Evolutionary conservation across 2,113 vertebrate species (phyloP), one percentile per base, ranked within the genome.

Genomic region (Nipponia nippon): DNA sequence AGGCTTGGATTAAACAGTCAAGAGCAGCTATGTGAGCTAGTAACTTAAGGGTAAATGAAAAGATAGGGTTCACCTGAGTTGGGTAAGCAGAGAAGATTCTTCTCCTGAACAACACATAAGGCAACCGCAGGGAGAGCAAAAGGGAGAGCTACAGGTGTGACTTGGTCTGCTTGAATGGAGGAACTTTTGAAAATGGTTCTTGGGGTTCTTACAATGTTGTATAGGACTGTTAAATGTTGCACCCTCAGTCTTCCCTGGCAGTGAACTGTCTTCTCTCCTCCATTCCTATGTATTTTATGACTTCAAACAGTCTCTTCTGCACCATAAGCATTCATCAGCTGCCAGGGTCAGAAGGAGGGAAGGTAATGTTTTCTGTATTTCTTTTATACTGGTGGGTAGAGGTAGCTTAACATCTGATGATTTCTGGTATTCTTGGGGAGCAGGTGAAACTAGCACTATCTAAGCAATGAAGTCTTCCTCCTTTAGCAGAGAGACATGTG

Each of bases 361-460:
- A 81, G 46, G 56, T 66, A 83, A 69, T 32, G 5, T 53, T 88
- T 90, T 94, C 49, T 80, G 17, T 42, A 11, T 83, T 80, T 85
- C 53, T 83, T 88, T 76, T 9, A 2, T 78, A 55, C 62, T 95
- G 46, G 23, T 90, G 59, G 26, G 22, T 78, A 53, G 87, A 80
- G 59, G 34, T 52, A 59, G 71, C 76, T 90, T 92, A 69, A 80
- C 44, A 86, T 71, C 76, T 83, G 85, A 70, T 77, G 58, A 66
- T 78, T 94, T 89, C 85, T 90, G 53, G 66, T 73, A 83, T 83
- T 71, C 50, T 67, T 80, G 46, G 5, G 7, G 42, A 86, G 83
- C 94, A 94, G 92, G 93, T 95, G 92, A 95, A 97, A 96, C 63
- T 58, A 96, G 50, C 72, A 86, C 82, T 83, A 52, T 87, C 84